These are phyloP conservation scores for Plectropomus leopardus DNA, from an alignment of 2,113 vertebrate species.

Conservation along the genomic window DNA sequence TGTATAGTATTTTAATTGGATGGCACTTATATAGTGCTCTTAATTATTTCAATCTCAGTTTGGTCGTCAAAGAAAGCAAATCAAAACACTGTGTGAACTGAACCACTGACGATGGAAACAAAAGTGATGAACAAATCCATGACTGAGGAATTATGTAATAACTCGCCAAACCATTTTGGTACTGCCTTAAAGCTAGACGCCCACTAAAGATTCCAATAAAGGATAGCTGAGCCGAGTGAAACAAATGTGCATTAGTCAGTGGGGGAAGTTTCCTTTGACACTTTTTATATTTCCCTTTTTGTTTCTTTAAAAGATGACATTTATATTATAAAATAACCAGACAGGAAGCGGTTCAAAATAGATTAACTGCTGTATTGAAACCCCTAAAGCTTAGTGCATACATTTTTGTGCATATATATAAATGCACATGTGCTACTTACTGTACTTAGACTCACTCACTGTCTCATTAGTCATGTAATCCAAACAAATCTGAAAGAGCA, in stretches of 20 bases:
- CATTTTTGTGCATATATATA: constrained; percentile 13
- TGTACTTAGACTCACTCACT: background rate
- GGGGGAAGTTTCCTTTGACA: background rate
- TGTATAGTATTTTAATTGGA: constrained; percentile 7
- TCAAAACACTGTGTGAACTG: background rate
- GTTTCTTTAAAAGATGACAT: constrained; percentile 22
- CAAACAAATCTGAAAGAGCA: constrained; percentile 37
- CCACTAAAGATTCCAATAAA: constrained; percentile 48
- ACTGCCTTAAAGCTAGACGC: constrained; percentile 50
- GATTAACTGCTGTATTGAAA: constrained; percentile 8
- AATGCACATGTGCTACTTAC: background rate
- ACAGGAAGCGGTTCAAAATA: constrained; percentile 6
- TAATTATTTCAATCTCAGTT: background rate
- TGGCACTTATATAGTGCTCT: no score
- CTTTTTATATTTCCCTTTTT: constrained; percentile 7
- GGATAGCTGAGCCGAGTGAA: constrained; percentile 14
- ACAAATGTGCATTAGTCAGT: constrained; percentile 11
- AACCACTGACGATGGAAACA: constrained; percentile 18
- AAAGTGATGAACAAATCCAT: constrained; percentile 37
- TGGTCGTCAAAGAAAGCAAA: constrained; percentile 27
- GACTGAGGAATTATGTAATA: constrained; percentile 51
- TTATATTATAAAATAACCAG: background rate
- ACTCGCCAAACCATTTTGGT: constrained; percentile 26
- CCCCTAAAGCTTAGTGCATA: background rate
- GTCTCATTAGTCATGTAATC: constrained; percentile 47